Percentiles rank a stretch among this genome's conserved stretches.
Conservation (phyloP, 37 sponge, comb jelly and placozoan genomes). For the Amphimedon queenslandica region DNA sequence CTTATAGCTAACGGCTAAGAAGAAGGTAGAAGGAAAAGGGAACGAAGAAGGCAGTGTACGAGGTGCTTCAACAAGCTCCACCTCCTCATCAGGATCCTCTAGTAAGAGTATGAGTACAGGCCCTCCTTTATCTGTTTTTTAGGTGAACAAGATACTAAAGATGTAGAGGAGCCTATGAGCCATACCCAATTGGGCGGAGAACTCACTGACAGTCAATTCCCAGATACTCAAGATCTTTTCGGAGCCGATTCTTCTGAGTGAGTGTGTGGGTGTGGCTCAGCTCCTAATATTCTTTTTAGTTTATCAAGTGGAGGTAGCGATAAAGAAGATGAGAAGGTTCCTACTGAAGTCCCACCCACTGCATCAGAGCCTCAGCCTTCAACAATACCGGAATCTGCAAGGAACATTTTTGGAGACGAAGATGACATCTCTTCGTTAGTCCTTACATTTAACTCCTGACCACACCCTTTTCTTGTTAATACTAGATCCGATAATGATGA, state of each 20-base stretch:
- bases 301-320: neutral
- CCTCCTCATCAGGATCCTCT: constrained; percentile 12
- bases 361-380: neutral
- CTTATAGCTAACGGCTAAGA: neutral
- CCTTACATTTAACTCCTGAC: neutral
- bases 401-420: neutral
- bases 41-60: neutral
- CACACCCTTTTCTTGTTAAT: neutral
- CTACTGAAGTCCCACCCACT: neutral
- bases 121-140: neutral
- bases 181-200: too few relatives aligned
- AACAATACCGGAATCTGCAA: neutral
- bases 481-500: neutral
- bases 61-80: neutral
- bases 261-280: neutral
- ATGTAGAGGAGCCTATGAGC: too few relatives aligned
- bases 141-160: neutral
- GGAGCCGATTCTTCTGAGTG: constrained; percentile 34
- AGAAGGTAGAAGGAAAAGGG: neutral
- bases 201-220: constrained; percentile 3
- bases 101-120: constrained; percentile 18
- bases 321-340: neutral
- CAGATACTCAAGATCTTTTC: constrained; percentile 34
- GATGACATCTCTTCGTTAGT: neutral
- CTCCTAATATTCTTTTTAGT: neutral